Evolutionary conservation across 2,888 invertebrate species (phyloP), one percentile per base, ranked within the genome.

Genomic region (Ellobium chinense): DNA sequence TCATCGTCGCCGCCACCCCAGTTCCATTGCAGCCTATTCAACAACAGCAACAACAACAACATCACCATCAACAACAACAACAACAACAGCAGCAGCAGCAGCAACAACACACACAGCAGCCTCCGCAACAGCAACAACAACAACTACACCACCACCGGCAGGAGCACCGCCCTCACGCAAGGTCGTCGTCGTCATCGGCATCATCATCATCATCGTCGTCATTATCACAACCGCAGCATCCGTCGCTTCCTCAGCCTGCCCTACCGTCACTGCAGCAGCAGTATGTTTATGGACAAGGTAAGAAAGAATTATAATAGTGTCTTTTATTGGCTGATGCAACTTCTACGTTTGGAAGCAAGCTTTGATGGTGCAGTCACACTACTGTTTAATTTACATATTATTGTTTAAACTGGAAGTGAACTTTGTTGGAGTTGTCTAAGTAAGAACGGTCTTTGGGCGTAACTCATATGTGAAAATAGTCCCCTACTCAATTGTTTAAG

Each of bases 271-370:
- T n/a, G n/a, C n/a, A 31, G 12, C 74, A 39, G n/a, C 62, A 72
- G 58, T 21, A 24, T 31, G 9, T n/a, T 27, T 76, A 66, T 36
- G 36, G 27, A 54, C 66, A 76, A 66, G 66, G 76, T 74, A 74
- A 1, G 18, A n/a, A n/a, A n/a, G n/a, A n/a, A n/a, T n/a, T n/a
- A n/a, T n/a, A n/a, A n/a, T n/a, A n/a, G n/a, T n/a, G n/a, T n/a
- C n/a, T n/a, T n/a, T n/a, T n/a, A n/a, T n/a, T n/a, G n/a, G n/a
- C n/a, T n/a, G n/a, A n/a, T n/a, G n/a, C n/a, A n/a, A n/a, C n/a
- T n/a, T n/a, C n/a, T n/a, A n/a, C n/a, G n/a, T n/a, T n/a, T n/a
- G n/a, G n/a, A n/a, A n/a, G n/a, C n/a, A n/a, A n/a, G n/a, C n/a
- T n/a, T n/a, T n/a, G n/a, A n/a, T n/a, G n/a, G n/a, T n/a, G n/a